Evolutionary conservation across 2,113 vertebrate genomes (phyloP).

Genomic region (Gila orcuttii): DNA sequence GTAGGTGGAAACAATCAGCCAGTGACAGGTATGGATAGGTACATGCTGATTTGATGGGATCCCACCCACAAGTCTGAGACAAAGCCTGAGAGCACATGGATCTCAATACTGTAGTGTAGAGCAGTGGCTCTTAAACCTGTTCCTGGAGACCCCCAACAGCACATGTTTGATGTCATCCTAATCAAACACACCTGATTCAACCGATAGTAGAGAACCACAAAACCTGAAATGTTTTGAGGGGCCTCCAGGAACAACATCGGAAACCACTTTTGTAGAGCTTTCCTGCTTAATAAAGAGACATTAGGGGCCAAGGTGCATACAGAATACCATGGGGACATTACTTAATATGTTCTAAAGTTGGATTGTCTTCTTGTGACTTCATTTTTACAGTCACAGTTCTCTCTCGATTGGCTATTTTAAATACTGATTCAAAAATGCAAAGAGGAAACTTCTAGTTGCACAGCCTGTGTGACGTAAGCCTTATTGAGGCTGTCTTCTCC

Average conservation of each 20-base stretch:
- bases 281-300: not conserved
- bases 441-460: conserved; percentile 53
- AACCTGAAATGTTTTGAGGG: not conserved
- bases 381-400: not conserved
- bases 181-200: not conserved
- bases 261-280: not conserved
- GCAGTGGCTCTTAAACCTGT: not conserved
- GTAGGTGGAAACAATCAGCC: not conserved
- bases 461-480: conserved; percentile 50
- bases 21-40: not conserved
- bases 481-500: conserved; percentile 19
- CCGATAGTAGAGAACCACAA: not conserved
- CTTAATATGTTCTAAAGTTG: not conserved
- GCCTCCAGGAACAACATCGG: not conserved
- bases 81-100: conserved; percentile 64
- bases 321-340: not conserved
- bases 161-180: not conserved
- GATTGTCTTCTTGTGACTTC: not conserved
- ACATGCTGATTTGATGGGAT: conserved; percentile 33
- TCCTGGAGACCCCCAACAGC: not conserved
- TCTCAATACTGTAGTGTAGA: conserved; percentile 30
- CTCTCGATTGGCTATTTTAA: not conserved
- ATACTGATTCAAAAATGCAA: conserved; percentile 2
- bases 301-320: not conserved
- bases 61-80: conserved; percentile 41